Base-by-base conservation (phyloP, 2,797 vertebrate species). In the Cyprinella venusta region DNA sequence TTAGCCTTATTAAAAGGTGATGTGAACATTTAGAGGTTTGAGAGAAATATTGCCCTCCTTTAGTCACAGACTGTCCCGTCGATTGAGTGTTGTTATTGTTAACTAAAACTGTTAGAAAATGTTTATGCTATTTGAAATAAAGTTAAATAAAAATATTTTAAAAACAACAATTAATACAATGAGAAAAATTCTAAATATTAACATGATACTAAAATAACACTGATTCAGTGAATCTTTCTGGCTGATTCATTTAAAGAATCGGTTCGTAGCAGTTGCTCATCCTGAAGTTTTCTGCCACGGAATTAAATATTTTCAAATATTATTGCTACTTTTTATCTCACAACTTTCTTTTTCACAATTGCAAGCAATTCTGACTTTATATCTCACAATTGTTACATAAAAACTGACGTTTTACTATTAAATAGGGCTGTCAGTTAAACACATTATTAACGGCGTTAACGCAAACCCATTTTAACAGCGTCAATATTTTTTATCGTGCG, bases 1-100 rank as follows among this genome's bases (percentile, higher is more conserved):
- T 80, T 79, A 80, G 76, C 56, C 24, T 67, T 13, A 10, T 81
- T 86, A 65, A 67, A 76, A 70, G 76, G 48, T 72, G 40, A 87
- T 77, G 45, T 59, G 56, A 69, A 67, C 52, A 61, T 71, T 83
- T 74, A 21, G 9, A 56, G 42, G 4, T 76, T 40, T 30, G 50
- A 26, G 40, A n/a, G 19, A 84, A 69, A 79, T 64, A 79, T 76
- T 59, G 82, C 24, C 54, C 19, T 74, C 30, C 16, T 83, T 54
- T 42, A 67, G 33, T 9, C 30, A 26, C 40, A 64, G 70, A 85
- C 45, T 24, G 33, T 64, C 36, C 52, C 15, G 12, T 84, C 69
- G 68, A 38, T 84, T 56, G 13, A 48, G 71, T 40, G 48, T 50
- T 83, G 59, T 63, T 40, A 79, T 79, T 64, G 61, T 54, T 61